Evolutionary conservation across 2,888 invertebrate genomes (phyloP), one percentile per base, ranked within the genome.

Genomic region (Dendrolimus houi): DNA sequence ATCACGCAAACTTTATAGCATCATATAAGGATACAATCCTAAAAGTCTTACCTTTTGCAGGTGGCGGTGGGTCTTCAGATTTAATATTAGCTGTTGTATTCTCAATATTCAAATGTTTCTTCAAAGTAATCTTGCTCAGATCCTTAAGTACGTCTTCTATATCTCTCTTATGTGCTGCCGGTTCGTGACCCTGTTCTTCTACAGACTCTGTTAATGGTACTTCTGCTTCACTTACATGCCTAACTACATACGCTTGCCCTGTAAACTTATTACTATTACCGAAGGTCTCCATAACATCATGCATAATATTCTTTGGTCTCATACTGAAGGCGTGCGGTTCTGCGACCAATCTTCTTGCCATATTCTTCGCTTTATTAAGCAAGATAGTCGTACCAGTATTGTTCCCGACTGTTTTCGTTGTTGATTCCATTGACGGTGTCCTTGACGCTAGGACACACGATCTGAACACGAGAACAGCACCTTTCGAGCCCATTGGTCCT

Each of bases 391-490:
- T 87, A 3, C 88, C 87, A 0, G 88, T 88, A 60, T 87, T 89
- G 60, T 85, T 83, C 0, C 87, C 87, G 40, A 76, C 77, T 0
- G 81, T 81, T 68, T 83, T 87, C 54, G 83, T 92, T 60, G 85
- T 72, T 1, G 79, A 92, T 66, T 84, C 92, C 85, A 83, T 81
- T 58, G 87, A 86, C 0, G 88, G 85, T 1, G 85, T 83, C 17
- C 80, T 67, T 1, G 80, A 74, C 0, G 93, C 93, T 62, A 94
- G 81, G 54, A 93, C 93, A 64, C 92, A 92, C 69, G 94, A 94
- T 67, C 94, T 88, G 81, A 95, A 95, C 55, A 94, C 91, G 57
- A 95, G 86, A 55, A 94, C 92, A 6, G 94, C 92, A 57, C 92
- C 93, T 59, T 92, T 93, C 1, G 93, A 92, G 17, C 95, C 95